Evolutionary conservation across 2,113 vertebrate genomes (phyloP).

Genomic region (Grus americana): DNA sequence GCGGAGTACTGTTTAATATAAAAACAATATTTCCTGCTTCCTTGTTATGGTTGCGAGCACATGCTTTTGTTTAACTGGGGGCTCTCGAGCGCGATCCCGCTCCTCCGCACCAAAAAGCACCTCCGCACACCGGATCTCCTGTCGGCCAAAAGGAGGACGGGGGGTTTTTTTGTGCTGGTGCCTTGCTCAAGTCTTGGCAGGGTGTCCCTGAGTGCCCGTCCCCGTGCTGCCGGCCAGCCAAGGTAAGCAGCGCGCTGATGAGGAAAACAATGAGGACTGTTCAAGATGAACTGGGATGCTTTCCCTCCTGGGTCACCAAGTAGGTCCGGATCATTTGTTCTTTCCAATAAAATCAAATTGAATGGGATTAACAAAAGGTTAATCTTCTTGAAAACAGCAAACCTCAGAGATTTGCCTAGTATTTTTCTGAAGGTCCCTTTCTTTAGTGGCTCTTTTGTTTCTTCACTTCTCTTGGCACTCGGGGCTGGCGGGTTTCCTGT

Average conservation of each 20-base stretch:
- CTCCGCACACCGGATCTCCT: fast-evolving
- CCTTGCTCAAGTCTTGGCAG: background rate
- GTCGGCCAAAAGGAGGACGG: background rate
- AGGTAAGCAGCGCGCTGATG: background rate
- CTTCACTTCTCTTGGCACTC: background rate
- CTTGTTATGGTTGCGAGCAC: background rate
- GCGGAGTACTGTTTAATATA: background rate
- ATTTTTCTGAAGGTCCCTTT: background rate
- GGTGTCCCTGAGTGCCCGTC: background rate
- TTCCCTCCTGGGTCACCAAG: background rate
- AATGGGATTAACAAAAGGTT: background rate
- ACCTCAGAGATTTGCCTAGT: background rate
- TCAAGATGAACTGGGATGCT: background rate
- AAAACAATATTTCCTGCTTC: background rate
- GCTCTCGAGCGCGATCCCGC: background rate
- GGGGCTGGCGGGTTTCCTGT: background rate
- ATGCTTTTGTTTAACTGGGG: background rate
- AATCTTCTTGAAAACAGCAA: background rate
- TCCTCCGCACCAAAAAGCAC: background rate
- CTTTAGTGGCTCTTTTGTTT: background rate
- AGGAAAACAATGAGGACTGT: background rate
- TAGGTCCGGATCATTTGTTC: background rate
- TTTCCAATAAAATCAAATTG: slow-evolving; percentile 34
- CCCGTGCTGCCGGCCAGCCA: background rate
- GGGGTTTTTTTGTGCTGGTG: background rate